Evolutionary conservation across 2,888 invertebrate genomes (phyloP).

Genomic region (Zaprionus obscuricornis): DNA sequence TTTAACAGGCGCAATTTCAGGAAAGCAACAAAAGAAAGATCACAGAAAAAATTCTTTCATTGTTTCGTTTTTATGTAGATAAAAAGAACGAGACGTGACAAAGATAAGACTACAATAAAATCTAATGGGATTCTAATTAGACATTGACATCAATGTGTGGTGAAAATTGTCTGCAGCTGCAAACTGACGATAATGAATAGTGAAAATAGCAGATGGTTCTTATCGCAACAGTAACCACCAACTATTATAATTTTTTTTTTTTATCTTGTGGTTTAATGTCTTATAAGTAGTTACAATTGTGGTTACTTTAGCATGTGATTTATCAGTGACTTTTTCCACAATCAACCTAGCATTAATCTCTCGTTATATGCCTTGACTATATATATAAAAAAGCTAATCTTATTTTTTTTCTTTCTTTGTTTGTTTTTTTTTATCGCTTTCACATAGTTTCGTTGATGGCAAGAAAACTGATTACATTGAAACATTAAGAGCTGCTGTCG

Average conservation of each 20-base stretch:
- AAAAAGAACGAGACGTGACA: not conserved
- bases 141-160: constrained; percentile 4
- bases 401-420: too few species aligned
- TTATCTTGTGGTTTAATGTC: too few species aligned
- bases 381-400: constrained; percentile 20
- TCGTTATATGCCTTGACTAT: not conserved
- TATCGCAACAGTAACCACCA: too few species aligned
- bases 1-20: not conserved
- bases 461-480: constrained; percentile 90
- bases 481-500: constrained; percentile 92
- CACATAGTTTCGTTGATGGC: constrained; percentile 86
- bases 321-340: constrained; percentile 8
- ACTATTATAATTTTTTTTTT: too few species aligned
- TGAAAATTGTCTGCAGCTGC: too few species aligned
- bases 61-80: not conserved
- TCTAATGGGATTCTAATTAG: constrained; percentile 11
- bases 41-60: not conserved
- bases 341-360: not conserved
- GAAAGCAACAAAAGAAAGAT: not conserved
- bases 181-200: too few species aligned
- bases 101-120: not conserved
- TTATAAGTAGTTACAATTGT: too few species aligned
- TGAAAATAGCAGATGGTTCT: too few species aligned
- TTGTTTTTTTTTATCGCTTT: constrained; percentile 7
- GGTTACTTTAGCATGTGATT: not conserved